phyloP scores from a whole-genome alignment of 2,888 invertebrate genomes.

The Philopedon plagiatum region DNA sequence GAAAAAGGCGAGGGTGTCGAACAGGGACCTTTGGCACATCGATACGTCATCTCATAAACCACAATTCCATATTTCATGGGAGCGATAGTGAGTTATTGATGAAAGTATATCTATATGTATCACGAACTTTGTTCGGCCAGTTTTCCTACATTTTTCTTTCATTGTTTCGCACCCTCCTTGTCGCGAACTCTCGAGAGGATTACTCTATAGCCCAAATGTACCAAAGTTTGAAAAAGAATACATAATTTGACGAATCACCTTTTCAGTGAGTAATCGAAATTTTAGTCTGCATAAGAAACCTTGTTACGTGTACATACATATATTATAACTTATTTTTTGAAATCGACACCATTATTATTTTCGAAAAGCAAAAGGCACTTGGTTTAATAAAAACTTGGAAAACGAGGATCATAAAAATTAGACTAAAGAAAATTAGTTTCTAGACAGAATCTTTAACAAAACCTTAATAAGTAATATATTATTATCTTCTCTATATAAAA shows the following conservation, averaged over 20 bases:
- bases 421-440: too few species aligned
- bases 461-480: too few species aligned
- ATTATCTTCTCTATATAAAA: too few species aligned
- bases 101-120: constrained; percentile 59
- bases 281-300: constrained; percentile 30
- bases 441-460: too few species aligned
- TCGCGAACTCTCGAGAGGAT: constrained; percentile 58
- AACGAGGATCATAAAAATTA: too few species aligned
- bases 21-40: constrained; percentile 51
- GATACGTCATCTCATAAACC: constrained; percentile 60
- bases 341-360: too few species aligned
- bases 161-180: constrained; percentile 60
- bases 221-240: constrained; percentile 57
- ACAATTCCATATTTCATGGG: constrained; percentile 63
- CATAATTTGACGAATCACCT: constrained; percentile 62
- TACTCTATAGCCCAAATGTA: constrained; percentile 54
- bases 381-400: too few species aligned
- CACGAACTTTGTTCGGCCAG: constrained; percentile 56
- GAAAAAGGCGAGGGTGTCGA: background rate
- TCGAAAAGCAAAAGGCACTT: too few species aligned
- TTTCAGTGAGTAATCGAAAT: constrained; percentile 46
- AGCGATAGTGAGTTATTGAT: constrained; percentile 64
- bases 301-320: too few species aligned
- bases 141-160: constrained; percentile 53
- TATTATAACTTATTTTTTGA: too few species aligned